Base-by-base conservation (phyloP, 64 coral and sea anemone species). In the Platygyra sinensis region DNA sequence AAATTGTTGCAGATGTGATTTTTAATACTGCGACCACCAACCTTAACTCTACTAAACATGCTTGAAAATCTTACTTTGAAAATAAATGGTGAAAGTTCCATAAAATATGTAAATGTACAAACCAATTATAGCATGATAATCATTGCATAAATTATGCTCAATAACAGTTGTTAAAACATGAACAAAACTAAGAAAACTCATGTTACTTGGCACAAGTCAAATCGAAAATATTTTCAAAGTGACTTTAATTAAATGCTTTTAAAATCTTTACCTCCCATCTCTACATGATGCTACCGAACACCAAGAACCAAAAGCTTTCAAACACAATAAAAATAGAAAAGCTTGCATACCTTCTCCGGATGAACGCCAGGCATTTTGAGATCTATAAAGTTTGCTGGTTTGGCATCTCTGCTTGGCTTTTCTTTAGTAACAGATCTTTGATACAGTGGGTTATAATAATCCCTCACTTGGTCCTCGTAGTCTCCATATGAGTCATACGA, bases 311-410 rank as follows among this genome's bases (percentile, higher is more conserved):
- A n/a, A 27, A 29, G n/a, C n/a, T 29, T 11, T 2, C 29, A 69
- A 69, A 10, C 10, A 2, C 22, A 25, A 11, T 27, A 5, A 27
- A 27, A 27, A 27, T 27, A 69, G 65, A 69, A 69, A 69, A 27
- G 1, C 50, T 30, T 38, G 8, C 81, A n/a, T 86, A 93, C 92
- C 77, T 93, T 82, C 3, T 49, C 29, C 18, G 92, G 92, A 22
- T 87, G 86, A 65, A 93, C 79, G 1, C 88, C 33, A 22, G 92
- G 92, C 92, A 93, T 93, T 19, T 17, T 49, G 13, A 93, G 60
- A 31, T 89, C 54, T 11, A 93, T 22, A 42, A 79, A 30, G 67
- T 73, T 10, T 87, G 76, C 36, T 32, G 62, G 24, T n/a, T 28
- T 10, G 2, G 24, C 83, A 17, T 87, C 62, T 22, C 57, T 86